Evolutionary conservation across 2,888 invertebrate species (phyloP).

Genomic region (Caenorhabditis panamensis): DNA sequence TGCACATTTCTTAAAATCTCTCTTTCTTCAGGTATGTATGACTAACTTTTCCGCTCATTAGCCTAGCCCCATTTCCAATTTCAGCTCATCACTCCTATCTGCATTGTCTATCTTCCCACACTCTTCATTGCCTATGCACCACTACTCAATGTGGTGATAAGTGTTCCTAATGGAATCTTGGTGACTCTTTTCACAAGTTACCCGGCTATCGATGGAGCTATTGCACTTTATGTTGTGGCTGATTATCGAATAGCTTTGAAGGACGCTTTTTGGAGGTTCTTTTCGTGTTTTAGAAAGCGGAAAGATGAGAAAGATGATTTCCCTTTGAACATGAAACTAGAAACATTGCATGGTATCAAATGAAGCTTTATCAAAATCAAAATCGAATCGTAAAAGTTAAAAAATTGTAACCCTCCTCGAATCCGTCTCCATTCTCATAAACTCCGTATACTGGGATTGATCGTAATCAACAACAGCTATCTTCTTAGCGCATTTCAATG

Average conservation of each 20-base stretch:
- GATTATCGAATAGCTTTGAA: conserved; percentile 15
- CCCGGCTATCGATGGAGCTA: conserved; percentile 19
- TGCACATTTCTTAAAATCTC: conserved; percentile 10
- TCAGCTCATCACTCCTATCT: conserved; percentile 10
- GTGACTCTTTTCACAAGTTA: conserved; percentile 13
- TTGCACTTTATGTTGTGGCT: conserved; percentile 9
- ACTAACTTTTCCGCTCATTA: not conserved
- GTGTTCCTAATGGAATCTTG: conserved; percentile 1
- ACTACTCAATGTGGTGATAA: conserved; percentile 4
- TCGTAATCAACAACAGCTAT: conserved; percentile 23
- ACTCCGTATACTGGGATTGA: conserved; percentile 29
- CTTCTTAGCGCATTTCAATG: conserved; percentile 14
- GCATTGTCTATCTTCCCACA: conserved; percentile 24
- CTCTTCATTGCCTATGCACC: conserved; percentile 19
- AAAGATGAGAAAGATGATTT: not conserved
- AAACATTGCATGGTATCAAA: not conserved
- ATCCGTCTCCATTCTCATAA: conserved; percentile 12
- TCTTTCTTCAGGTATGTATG: conserved; percentile 31
- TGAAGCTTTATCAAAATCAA: not conserved
- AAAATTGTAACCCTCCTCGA: conserved; percentile 17
- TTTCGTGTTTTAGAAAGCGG: not conserved
- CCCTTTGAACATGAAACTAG: not conserved
- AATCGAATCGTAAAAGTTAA: not conserved
- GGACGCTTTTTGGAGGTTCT: not conserved
- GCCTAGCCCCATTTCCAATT: no score